Percentiles rank a stretch among this genome's conserved stretches.
Conservation (phyloP, 2,888 invertebrate species). For the Herminia tarsipennalis region DNA sequence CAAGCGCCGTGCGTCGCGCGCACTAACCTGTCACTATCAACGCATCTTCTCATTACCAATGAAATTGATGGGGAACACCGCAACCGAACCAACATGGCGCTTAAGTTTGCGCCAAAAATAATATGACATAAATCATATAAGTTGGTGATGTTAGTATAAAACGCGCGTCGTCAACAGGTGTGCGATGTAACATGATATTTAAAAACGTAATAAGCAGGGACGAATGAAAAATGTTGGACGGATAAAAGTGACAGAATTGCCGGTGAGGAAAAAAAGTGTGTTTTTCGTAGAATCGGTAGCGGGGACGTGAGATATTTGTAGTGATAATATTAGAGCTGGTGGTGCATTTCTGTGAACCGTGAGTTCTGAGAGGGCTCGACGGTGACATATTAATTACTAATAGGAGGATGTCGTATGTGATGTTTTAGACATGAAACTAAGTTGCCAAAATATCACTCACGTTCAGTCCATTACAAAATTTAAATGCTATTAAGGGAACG, state of each 20-base stretch:
- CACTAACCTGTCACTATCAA: slow-evolving; percentile 57
- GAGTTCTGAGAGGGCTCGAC: slow-evolving; percentile 52
- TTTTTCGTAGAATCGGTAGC: slow-evolving; percentile 70
- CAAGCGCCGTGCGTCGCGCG: slow-evolving; percentile 42
- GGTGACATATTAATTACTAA: slow-evolving; percentile 73
- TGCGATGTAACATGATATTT: slow-evolving; percentile 58
- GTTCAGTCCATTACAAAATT: not conserved
- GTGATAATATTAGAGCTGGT: slow-evolving; percentile 77
- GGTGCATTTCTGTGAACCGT: slow-evolving; percentile 69
- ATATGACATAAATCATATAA: slow-evolving; percentile 34
- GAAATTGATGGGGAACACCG: slow-evolving; percentile 62
- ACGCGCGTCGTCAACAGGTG: slow-evolving; percentile 58
- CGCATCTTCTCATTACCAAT: slow-evolving; percentile 63
- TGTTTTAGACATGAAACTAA: slow-evolving; percentile 22
- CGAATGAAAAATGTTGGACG: slow-evolving; percentile 59
- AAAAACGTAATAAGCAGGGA: slow-evolving; percentile 49
- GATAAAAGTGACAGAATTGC: slow-evolving; percentile 61
- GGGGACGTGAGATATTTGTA: slow-evolving; percentile 74
- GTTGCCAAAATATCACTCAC: not conserved
- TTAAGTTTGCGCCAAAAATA: slow-evolving; percentile 52
- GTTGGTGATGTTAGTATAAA: slow-evolving; percentile 34
- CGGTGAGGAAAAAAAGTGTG: slow-evolving; percentile 55
- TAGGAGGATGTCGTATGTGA: slow-evolving; percentile 56
- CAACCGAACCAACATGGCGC: slow-evolving; percentile 25
- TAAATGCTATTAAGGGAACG: not conserved